phyloP scores from a whole-genome alignment of 1,140 invertebrate genomes.

The Pomacea maculata region DNA sequence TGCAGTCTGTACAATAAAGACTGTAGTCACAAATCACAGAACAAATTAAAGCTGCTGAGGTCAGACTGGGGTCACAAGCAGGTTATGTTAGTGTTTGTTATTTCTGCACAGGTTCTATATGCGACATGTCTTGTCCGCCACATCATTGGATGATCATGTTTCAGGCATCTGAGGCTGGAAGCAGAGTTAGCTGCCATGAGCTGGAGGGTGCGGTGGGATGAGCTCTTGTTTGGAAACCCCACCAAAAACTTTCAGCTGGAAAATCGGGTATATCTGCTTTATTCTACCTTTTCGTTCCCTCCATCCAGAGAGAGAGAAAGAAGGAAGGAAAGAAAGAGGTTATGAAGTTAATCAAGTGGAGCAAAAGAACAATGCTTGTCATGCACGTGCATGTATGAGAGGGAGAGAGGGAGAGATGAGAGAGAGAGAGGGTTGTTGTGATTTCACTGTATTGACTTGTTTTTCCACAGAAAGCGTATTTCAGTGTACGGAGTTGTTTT shows the following conservation, averaged over 20 bases:
- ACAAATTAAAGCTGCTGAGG: no score
- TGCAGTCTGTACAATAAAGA: no score
- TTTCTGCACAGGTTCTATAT: no score
- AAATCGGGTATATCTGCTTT: slow-evolving; percentile 55
- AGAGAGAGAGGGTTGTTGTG: no score
- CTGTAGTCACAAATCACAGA: no score
- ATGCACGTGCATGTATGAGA: not conserved
- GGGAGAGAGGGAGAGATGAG: not conserved
- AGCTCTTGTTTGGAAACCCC: slow-evolving; percentile 67
- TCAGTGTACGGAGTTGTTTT: no score
- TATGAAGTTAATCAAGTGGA: not conserved
- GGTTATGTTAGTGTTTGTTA: no score
- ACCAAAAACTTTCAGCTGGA: slow-evolving; percentile 49
- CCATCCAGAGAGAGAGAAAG: not conserved
- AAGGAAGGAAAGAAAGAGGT: not conserved
- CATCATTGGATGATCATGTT: slow-evolving; percentile 42
- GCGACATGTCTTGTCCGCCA: no score
- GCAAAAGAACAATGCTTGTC: slow-evolving; percentile 1
- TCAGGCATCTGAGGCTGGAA: slow-evolving; percentile 90
- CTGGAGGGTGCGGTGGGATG: slow-evolving; percentile 89
- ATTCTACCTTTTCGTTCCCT: not conserved
- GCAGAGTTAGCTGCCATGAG: slow-evolving; percentile 94
- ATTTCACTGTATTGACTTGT: no score
- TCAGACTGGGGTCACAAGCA: no score
- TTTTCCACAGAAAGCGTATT: no score